These are phyloP conservation scores for Drosophila ambigua DNA, from an alignment of 1,140 invertebrate species.

Conservation along the genomic window DNA sequence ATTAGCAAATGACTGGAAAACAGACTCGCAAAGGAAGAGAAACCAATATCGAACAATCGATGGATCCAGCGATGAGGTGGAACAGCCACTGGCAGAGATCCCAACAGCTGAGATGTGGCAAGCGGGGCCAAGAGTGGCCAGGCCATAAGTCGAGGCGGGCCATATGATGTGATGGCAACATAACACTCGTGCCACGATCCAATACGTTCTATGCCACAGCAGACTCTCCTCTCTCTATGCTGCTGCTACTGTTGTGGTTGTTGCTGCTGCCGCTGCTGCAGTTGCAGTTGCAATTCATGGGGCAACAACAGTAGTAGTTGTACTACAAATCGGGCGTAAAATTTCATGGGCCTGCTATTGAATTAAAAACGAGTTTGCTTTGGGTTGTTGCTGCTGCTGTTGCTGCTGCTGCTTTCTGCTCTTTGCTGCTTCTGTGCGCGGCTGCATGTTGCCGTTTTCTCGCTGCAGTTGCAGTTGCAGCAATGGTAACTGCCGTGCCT, in stretches of 20 bases:
- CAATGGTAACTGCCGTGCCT: constrained; percentile 26
- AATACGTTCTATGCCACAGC: constrained; percentile 2
- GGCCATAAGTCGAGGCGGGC: constrained; percentile 28
- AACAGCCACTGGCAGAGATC: constrained; percentile 25
- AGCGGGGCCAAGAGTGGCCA: constrained; percentile 11
- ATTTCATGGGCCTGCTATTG: constrained; percentile 83
- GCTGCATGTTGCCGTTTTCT: constrained; percentile 49
- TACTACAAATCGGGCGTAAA: constrained; percentile 83
- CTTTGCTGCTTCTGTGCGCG: constrained; percentile 2
- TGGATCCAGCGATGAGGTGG: constrained; percentile 6
- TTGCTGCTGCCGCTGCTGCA: not conserved
- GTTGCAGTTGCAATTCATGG: constrained; percentile 41
- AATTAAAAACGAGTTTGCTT: constrained; percentile 81
- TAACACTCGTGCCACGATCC: constrained; percentile 17
- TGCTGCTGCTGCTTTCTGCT: constrained; percentile 32
- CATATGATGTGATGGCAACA: constrained; percentile 42
- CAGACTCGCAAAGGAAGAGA: constrained; percentile 28
- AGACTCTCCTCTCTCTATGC: constrained; percentile 9
- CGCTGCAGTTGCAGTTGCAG: constrained; percentile 24
- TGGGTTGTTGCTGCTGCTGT: constrained; percentile 29
- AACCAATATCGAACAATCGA: constrained; percentile 31
- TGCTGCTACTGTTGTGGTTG: not conserved
- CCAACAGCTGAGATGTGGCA: constrained; percentile 61
- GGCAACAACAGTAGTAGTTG: constrained; percentile 76
- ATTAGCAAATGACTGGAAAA: constrained; percentile 64